Evolutionary conservation across 2,113 vertebrate genomes (phyloP).

Genomic region (Chaetorhynchus papuensis): DNA sequence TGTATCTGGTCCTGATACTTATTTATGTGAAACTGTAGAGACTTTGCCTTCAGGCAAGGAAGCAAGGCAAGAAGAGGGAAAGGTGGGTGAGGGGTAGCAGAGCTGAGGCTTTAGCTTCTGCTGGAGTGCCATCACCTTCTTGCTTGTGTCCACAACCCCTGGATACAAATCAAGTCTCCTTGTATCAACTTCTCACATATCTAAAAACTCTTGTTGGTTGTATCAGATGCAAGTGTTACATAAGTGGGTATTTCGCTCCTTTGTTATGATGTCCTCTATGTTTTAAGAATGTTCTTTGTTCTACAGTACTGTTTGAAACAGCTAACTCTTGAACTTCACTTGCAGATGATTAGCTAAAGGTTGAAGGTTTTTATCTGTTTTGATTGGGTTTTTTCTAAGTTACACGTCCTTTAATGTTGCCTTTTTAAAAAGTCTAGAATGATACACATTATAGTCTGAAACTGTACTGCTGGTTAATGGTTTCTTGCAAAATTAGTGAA

Average conservation of each 20-base stretch:
- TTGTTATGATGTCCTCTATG: background rate
- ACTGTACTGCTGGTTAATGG: background rate
- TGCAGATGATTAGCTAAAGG: background rate
- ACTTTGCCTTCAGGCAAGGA: background rate
- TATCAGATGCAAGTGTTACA: background rate
- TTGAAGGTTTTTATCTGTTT: background rate
- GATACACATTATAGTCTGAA: background rate
- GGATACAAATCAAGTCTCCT: background rate
- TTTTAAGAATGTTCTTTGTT: background rate
- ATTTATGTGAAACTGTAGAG: background rate
- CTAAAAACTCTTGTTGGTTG: background rate
- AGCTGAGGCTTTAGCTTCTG: background rate
- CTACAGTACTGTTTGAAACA: background rate
- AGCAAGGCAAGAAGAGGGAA: background rate
- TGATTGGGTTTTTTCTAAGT: background rate
- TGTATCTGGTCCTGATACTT: background rate
- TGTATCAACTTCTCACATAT: background rate
- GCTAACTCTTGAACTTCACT: background rate
- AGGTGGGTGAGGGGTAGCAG: accelerated
- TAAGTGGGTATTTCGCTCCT: background rate
- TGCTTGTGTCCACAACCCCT: background rate
- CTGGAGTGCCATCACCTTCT: background rate
- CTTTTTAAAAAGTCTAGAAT: background rate
- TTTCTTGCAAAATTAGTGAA: background rate
- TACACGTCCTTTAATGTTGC: background rate